These are phyloP conservation scores for Leptodactylus fallax DNA, from an alignment of 2,797 vertebrate genomes.

Conservation along the genomic window DNA sequence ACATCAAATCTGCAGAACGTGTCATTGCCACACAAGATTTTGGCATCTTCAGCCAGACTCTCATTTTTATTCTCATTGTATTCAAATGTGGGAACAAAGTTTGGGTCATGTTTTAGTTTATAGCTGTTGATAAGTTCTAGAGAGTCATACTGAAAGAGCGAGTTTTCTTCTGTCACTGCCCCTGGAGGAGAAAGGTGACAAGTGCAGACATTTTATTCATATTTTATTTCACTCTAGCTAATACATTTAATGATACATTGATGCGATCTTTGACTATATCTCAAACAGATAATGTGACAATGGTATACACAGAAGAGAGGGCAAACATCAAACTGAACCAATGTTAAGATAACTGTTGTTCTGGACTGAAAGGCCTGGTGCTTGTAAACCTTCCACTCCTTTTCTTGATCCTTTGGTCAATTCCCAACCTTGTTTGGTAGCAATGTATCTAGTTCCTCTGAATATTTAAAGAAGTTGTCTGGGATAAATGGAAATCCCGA, in stretches of 20 bases:
- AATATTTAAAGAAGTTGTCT: too few relatives aligned
- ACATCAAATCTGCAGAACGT: slow-evolving; percentile 83
- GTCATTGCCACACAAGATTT: slow-evolving; percentile 77
- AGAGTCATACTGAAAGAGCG: slow-evolving; percentile 91
- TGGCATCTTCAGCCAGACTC: slow-evolving; percentile 67
- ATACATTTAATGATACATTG: not conserved
- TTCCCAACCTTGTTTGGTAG: too few relatives aligned
- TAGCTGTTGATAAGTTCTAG: slow-evolving; percentile 73
- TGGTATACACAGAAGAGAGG: not conserved
- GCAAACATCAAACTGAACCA: not conserved
- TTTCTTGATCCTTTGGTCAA: too few relatives aligned
- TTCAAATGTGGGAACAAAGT: slow-evolving; percentile 82
- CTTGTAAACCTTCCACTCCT: too few relatives aligned
- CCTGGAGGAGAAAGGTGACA: slow-evolving; percentile 73
- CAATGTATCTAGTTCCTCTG: too few relatives aligned
- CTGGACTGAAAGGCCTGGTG: too few relatives aligned
- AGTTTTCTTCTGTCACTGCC: slow-evolving; percentile 80
- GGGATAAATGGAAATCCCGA: too few relatives aligned
- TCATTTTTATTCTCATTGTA: slow-evolving; percentile 73
- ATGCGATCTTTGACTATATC: not conserved
- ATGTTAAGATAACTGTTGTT: too few relatives aligned
- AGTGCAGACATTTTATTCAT: not conserved
- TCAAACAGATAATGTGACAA: not conserved
- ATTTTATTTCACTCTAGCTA: not conserved
- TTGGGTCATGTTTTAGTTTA: slow-evolving; percentile 80